Percentiles rank a stretch among this genome's conserved stretches.
Evolutionary conservation across 1,140 invertebrate genomes (phyloP).

Genomic region (Pissodes strobi): DNA sequence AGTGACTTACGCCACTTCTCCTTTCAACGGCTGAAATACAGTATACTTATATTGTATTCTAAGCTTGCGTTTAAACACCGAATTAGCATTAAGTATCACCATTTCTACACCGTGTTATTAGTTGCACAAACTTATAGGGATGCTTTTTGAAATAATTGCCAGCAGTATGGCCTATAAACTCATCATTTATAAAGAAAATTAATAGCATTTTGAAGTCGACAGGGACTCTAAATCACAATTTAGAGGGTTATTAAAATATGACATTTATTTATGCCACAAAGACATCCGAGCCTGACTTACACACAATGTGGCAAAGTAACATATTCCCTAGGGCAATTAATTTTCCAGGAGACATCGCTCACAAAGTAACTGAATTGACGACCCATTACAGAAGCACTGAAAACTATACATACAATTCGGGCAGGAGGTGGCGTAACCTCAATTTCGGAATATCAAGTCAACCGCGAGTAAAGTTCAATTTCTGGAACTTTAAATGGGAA

Average conservation of each 20-base stretch:
- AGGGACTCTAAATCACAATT: conserved; percentile 21
- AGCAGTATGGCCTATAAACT: too few relatives aligned
- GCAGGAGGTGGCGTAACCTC: background rate
- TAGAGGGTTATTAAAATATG: conserved; percentile 30
- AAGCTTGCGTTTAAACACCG: too few relatives aligned
- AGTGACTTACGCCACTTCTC: too few relatives aligned
- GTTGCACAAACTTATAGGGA: too few relatives aligned
- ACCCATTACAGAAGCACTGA: conserved; percentile 21
- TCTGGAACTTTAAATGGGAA: too few relatives aligned
- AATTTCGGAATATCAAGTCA: conserved; percentile 11
- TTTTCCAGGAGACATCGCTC: conserved; percentile 31
- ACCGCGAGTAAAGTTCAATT: conserved; percentile 4
- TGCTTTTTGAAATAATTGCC: too few relatives aligned
- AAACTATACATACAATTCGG: conserved; percentile 7
- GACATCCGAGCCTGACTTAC: conserved; percentile 24
- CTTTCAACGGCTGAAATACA: too few relatives aligned
- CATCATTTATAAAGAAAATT: background rate
- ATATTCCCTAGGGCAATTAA: conserved; percentile 33
- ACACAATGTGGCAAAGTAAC: conserved; percentile 34
- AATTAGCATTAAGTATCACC: too few relatives aligned
- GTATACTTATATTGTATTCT: too few relatives aligned
- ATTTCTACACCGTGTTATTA: too few relatives aligned
- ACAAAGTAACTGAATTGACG: conserved; percentile 35
- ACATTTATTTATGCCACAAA: conserved; percentile 35
- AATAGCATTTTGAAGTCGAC: conserved; percentile 10